phyloP scores from a whole-genome alignment of 2,113 vertebrate genomes.

The Malaclemys terrapin region DNA sequence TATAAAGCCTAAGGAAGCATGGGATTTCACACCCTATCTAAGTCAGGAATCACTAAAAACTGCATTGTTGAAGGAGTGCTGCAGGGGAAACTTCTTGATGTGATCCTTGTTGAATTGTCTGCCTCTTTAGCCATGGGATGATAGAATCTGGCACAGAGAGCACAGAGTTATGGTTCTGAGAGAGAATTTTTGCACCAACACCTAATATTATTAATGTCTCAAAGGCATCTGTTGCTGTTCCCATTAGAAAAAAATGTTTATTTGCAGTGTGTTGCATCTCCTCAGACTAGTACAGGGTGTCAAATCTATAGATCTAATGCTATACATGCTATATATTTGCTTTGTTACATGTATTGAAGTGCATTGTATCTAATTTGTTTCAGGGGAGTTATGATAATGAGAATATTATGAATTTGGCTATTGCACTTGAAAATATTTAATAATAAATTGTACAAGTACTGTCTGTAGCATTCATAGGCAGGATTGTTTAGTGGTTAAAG shows the following conservation, averaged over 20 bases:
- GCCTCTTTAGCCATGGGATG: not conserved
- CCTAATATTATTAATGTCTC: not conserved
- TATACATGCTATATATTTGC: not conserved
- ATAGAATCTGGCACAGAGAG: not conserved
- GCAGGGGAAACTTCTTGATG: not conserved
- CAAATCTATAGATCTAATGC: not conserved
- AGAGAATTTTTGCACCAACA: not conserved
- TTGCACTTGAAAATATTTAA: slow-evolving; percentile 16
- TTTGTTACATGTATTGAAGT: not conserved
- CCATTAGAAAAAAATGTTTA: not conserved
- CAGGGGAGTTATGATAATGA: not conserved
- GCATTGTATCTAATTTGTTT: not conserved
- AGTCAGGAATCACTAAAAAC: not conserved
- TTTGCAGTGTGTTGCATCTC: not conserved
- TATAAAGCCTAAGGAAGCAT: not conserved
- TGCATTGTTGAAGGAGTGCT: not conserved
- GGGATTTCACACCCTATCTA: not conserved
- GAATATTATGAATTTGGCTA: not conserved
- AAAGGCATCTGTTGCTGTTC: slow-evolving; percentile 9
- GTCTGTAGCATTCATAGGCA: slow-evolving; percentile 4
- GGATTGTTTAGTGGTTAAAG: not conserved
- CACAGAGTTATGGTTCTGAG: not conserved
- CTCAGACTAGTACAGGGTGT: not conserved
- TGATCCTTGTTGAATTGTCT: not conserved
- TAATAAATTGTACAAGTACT: not conserved